phyloP scores from a whole-genome alignment of 2,888 invertebrate species.

The Taenaris catops region DNA sequence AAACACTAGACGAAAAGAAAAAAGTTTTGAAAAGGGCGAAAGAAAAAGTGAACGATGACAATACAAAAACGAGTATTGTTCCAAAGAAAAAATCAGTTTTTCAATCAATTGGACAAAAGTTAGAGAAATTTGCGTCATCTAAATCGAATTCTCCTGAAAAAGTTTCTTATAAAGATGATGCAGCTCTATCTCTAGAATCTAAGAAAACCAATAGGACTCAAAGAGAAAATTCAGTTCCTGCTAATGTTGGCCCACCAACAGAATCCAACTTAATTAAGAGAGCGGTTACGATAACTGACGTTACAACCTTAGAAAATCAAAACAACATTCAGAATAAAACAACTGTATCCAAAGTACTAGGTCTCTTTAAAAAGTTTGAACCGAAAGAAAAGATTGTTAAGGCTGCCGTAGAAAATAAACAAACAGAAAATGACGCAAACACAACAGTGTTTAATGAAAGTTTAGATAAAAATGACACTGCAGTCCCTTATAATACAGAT shows the following conservation, averaged over 20 bases:
- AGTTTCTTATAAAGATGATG: constrained; percentile 43
- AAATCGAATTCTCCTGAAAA: constrained; percentile 74
- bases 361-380: constrained; percentile 87
- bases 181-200: constrained; percentile 45
- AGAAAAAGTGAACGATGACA: constrained; percentile 52
- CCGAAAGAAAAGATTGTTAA: constrained; percentile 70
- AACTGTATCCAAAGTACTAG: constrained; percentile 87
- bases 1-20: constrained; percentile 54
- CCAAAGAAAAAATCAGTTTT: constrained; percentile 84
- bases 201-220: constrained; percentile 79
- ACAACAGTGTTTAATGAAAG: constrained; percentile 3
- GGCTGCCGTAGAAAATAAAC: constrained; percentile 43
- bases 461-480: constrained; percentile 29
- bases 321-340: constrained; percentile 76
- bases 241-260: constrained; percentile 69
- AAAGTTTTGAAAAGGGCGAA: constrained; percentile 65
- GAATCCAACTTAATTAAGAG: constrained; percentile 85
- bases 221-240: constrained; percentile 84
- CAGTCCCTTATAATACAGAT: constrained; percentile 34
- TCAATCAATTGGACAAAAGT: constrained; percentile 88
- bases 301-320: constrained; percentile 66
- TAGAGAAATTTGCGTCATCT: constrained; percentile 83
- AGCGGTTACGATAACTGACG: constrained; percentile 86
- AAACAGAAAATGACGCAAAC: constrained; percentile 29
- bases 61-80: constrained; percentile 40